Percentiles rank a stretch among this genome's conserved stretches.
Conservation (phyloP, 1,140 invertebrate genomes). For the Zeugodacus cucurbitae region DNA sequence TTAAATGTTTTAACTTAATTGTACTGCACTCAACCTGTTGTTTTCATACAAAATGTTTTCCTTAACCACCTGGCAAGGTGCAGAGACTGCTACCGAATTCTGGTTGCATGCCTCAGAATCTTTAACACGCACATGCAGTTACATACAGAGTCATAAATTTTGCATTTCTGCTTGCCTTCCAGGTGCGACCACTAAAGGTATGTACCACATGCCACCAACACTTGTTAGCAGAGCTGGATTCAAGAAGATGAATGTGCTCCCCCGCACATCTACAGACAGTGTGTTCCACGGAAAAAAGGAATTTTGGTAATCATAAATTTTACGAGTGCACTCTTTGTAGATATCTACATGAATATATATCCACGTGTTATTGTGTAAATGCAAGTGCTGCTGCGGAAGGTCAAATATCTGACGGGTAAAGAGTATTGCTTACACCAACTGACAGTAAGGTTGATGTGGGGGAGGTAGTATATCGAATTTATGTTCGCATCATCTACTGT, state of each 20-base stretch:
- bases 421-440: background rate
- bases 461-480: background rate
- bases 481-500: background rate
- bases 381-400: background rate
- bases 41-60: background rate
- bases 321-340: background rate
- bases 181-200: background rate
- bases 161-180: background rate
- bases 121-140: background rate
- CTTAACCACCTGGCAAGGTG: background rate
- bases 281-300: background rate
- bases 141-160: background rate
- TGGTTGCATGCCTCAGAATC: background rate
- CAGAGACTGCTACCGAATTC: background rate
- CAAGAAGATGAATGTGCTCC: conserved; percentile 10
- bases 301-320: background rate
- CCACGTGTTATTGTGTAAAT: background rate
- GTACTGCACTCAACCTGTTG: no score
- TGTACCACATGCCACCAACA: background rate
- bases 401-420: background rate
- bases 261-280: background rate
- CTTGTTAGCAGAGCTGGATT: background rate
- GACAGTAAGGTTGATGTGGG: background rate
- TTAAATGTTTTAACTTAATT: no score
- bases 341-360: background rate